Evolutionary conservation across 30 jellyfish, hydroid and myxozoan genomes (phyloP).

Genomic region (Catostylus mosaicus): DNA sequence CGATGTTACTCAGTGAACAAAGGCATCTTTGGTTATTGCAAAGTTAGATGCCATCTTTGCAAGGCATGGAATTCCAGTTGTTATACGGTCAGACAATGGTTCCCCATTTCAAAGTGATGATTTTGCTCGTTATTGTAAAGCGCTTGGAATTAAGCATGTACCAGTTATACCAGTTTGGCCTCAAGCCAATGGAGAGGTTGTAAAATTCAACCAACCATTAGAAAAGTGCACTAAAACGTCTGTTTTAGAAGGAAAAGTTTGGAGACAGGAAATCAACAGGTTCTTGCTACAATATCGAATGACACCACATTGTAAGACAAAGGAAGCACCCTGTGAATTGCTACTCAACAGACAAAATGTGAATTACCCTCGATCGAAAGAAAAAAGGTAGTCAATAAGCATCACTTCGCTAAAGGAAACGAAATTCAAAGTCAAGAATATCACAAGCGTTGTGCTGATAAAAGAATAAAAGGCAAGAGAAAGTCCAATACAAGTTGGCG

Average conservation of each 20-base stretch:
- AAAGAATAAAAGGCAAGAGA: conserved; percentile 21
- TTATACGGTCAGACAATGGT: conserved; percentile 50
- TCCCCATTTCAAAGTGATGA: conserved; percentile 65
- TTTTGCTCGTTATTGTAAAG: not conserved
- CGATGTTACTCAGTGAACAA: conserved; percentile 45
- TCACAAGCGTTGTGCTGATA: conserved; percentile 25
- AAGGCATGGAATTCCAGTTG: conserved; percentile 32
- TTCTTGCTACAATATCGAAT: conserved; percentile 26
- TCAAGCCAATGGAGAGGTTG: conserved; percentile 52
- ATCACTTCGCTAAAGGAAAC: conserved; percentile 21
- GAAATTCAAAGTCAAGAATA: conserved; percentile 9
- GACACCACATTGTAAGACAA: conserved; percentile 62
- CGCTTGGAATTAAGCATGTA: conserved; percentile 21
- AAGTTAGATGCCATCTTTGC: conserved; percentile 33
- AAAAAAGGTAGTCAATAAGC: conserved; percentile 11
- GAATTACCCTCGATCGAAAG: conserved; percentile 13
- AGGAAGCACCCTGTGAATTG: conserved; percentile 38
- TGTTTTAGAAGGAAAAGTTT: conserved; percentile 28
- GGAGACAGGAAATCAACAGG: conserved; percentile 66
- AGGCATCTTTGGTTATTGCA: conserved; percentile 21
- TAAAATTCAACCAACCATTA: conserved; percentile 37
- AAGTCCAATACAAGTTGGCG: conserved; percentile 22
- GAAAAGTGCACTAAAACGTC: conserved; percentile 36
- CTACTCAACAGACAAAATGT: conserved; percentile 25
- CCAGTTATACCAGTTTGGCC: conserved; percentile 55